Percentiles rank a stretch among this genome's conserved stretches.
Conservation (phyloP, 2,797 vertebrate genomes). For the Emydoidea blandingii region DNA sequence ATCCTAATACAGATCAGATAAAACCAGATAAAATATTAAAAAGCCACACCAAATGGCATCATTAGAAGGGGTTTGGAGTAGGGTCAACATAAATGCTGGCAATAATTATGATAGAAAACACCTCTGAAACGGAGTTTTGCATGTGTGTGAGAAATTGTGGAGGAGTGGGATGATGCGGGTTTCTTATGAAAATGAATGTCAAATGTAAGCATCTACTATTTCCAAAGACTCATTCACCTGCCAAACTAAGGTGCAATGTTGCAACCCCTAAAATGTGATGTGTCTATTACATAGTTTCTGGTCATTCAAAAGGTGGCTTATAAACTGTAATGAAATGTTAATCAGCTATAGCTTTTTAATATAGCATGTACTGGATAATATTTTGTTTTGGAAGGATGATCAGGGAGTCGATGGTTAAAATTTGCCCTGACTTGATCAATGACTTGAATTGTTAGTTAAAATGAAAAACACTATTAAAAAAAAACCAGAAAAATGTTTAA, state of each 20-base stretch:
- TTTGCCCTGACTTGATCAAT: background rate
- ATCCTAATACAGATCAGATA: background rate
- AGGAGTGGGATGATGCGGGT: background rate
- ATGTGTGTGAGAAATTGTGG: background rate
- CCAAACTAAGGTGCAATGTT: background rate
- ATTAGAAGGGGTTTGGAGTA: fast-evolving
- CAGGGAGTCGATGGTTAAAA: background rate
- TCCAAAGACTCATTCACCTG: background rate
- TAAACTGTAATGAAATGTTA: background rate
- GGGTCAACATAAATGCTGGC: background rate
- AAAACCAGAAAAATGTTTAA: background rate
- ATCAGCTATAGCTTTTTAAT: background rate
- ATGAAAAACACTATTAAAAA: background rate
- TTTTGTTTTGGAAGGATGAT: background rate
- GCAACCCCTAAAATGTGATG: background rate
- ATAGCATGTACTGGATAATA: background rate
- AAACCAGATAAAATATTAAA: fast-evolving
- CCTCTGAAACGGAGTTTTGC: background rate
- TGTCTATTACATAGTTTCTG: background rate
- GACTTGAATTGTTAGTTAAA: background rate
- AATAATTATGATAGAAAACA: background rate
- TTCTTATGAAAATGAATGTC: background rate
- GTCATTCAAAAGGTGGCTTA: background rate
- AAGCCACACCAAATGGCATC: fast-evolving
- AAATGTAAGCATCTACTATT: background rate